Evolutionary conservation across 2,888 invertebrate genomes (phyloP), one percentile per base, ranked within the genome.

Genomic region (Bruchidius siliquastri): DNA sequence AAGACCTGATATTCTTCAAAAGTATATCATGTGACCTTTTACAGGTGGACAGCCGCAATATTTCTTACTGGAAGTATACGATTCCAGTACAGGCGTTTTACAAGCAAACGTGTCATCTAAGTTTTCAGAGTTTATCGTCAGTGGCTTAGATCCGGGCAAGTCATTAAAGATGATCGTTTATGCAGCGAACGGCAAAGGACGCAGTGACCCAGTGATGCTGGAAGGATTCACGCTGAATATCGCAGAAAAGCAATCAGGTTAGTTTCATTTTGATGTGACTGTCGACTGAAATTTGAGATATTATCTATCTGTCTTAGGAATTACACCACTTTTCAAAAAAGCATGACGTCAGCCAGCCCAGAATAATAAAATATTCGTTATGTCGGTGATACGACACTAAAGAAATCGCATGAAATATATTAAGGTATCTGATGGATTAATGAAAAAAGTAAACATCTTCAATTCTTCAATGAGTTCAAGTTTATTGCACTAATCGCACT

Each of bases 151-250:
- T 73, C 91, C 96, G 0, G 96, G 94, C 6, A 92, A 92, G 81
- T 89, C 92, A 20, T 89, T 96, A 78, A 92, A 92, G 81, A 91
- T 96, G 85, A 88, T 92, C 72, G 90, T 96, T 76, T 96, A 94
- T 85, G 93, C 96, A 0, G 91, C 91, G 75, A 97, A 97, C 85
- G 90, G 92, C 6, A 93, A 94, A 82, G 96, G 96, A 20, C 89
- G 92, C 79, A 96, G 96, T 78, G 94, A 95, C 76, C 86, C 90
- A 0, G 90, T 93, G 21, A 85, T 89, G 72, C 85, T 93, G 20
- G 93, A 93, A 83, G 93, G 92, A 68, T 92, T 91, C 84, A 94
- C 93, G 67, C 87, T 93, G 68, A 93, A 93, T 86, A 89, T 91
- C 73, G 93, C 93, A 71, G 93, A 93, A 84, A 93, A 93, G 86